These are phyloP conservation scores for Chaetodon auriga DNA, from an alignment of 2,113 vertebrate species.

Conservation along the genomic window DNA sequence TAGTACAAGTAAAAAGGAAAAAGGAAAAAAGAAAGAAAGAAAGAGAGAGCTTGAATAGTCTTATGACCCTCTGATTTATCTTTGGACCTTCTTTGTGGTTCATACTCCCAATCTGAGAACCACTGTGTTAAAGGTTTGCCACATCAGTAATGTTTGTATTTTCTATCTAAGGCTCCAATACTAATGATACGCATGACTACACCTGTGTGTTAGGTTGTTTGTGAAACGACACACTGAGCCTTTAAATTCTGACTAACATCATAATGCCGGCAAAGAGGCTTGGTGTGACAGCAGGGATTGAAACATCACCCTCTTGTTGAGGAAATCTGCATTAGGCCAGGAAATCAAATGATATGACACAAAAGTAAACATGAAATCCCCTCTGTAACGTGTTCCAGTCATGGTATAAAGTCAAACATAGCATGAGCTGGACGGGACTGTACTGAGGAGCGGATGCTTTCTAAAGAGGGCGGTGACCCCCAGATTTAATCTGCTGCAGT, in stretches of 20 bases:
- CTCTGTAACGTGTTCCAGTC: background rate
- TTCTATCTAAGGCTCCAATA: no score
- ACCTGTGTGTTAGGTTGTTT: background rate
- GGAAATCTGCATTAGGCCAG: background rate
- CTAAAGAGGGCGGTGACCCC: background rate
- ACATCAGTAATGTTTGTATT: background rate
- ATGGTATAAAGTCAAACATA: background rate
- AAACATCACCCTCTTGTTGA: background rate
- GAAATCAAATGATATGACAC: background rate
- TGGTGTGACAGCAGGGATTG: background rate
- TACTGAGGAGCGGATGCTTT: background rate
- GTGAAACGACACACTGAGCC: background rate
- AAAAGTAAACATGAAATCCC: no score
- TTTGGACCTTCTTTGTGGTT: no score
- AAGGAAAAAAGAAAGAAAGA: no score
- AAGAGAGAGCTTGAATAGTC: background rate
- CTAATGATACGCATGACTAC: background rate
- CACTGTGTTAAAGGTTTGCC: background rate
- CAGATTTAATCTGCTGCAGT: conserved; percentile 15
- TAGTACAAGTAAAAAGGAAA: background rate
- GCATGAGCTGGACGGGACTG: background rate
- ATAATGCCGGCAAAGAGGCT: conserved; percentile 3
- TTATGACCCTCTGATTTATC: background rate
- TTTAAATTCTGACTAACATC: background rate
- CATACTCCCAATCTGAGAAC: background rate